These are phyloP conservation scores for Magallana nippona DNA, from an alignment of 2,888 invertebrate species.

Conservation along the genomic window DNA sequence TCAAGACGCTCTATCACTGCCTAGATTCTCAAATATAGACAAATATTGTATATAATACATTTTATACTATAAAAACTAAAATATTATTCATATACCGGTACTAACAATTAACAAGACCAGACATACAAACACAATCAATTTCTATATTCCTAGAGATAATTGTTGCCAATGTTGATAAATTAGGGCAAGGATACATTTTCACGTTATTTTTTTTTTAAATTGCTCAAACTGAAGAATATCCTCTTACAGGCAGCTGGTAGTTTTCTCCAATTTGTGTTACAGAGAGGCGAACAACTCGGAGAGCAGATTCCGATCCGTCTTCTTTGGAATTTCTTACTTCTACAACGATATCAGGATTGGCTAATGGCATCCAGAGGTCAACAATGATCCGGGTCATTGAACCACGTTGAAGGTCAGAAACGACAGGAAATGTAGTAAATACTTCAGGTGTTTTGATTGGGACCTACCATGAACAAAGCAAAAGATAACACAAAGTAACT, in stretches of 20 bases:
- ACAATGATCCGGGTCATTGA: background rate
- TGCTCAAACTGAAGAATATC: background rate
- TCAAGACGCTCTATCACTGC: background rate
- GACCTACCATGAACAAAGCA: background rate
- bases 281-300: background rate
- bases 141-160: background rate
- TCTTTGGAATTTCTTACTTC: background rate
- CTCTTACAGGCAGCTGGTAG: background rate
- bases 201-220: no score
- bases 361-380: background rate
- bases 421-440: background rate
- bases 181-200: background rate
- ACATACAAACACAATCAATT: no score
- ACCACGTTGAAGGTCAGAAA: background rate
- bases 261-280: background rate
- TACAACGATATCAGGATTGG: background rate
- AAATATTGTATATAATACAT: no score
- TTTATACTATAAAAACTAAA: no score
- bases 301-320: background rate
- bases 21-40: no score
- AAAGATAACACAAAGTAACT: background rate
- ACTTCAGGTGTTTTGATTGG: slow-evolving; percentile 7
- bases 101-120: no score
- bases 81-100: no score
- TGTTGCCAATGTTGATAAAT: background rate